Conservation (phyloP, 2,113 vertebrate genomes). For the Psephotus haematonotus region DNA sequence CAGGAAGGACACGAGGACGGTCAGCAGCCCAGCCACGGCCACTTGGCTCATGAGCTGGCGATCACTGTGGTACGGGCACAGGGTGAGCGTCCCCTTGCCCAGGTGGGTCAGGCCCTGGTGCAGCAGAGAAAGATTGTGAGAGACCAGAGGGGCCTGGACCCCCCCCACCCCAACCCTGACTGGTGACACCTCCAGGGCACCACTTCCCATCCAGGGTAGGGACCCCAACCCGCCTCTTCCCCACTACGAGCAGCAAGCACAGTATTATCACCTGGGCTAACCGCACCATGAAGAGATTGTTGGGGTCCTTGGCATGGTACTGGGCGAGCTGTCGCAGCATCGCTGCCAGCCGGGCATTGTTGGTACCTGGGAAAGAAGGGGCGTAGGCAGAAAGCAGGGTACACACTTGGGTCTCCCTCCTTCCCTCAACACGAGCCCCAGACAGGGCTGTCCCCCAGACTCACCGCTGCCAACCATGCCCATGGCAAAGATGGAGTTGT, state of each 20-base stretch:
- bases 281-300: conserved; percentile 99
- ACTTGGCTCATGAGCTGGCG: conserved; percentile 99
- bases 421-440: fast-evolving
- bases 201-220: neutral
- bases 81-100: conserved; percentile 95
- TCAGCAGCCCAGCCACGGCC: conserved; percentile 93
- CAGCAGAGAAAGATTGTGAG: neutral
- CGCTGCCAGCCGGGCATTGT: conserved; percentile 94
- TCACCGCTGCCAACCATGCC: conserved; percentile 99
- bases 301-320: conserved; percentile 98
- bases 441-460: neutral
- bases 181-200: neutral
- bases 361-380: conserved; percentile 82
- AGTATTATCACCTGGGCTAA: conserved; percentile 86
- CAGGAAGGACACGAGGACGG: conserved; percentile 94
- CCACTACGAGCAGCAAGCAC: fast-evolving
- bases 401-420: fast-evolving
- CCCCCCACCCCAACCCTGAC: neutral
- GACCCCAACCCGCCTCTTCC: neutral
- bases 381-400: neutral
- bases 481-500: conserved; percentile 99
- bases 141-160: fast-evolving
- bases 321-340: conserved; percentile 97
- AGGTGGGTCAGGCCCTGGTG: conserved; percentile 94
- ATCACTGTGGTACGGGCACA: conserved; percentile 99